phyloP scores from a whole-genome alignment of 1,140 invertebrate species.

The Bombus superbus region DNA sequence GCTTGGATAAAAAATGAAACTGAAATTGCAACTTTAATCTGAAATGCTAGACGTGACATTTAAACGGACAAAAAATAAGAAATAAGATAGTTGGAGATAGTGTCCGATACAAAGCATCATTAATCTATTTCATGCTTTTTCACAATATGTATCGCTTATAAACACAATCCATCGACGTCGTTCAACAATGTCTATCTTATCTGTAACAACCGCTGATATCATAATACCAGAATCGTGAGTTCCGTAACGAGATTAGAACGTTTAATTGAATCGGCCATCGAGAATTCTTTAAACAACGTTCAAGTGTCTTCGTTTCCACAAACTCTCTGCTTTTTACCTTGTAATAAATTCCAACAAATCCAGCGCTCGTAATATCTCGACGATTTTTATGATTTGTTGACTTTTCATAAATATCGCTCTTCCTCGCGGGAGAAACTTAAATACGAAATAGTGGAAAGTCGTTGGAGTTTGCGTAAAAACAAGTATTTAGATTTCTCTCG shows the following conservation, averaged over 20 bases:
- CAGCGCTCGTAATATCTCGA: background rate
- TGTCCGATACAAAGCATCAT: background rate
- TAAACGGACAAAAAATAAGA: background rate
- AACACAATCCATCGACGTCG: constrained; percentile 5
- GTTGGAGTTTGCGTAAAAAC: too few species aligned
- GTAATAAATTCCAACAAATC: background rate
- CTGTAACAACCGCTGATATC: background rate
- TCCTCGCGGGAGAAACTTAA: too few species aligned
- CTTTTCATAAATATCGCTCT: too few species aligned
- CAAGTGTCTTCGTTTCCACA: background rate
- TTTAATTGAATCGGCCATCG: constrained; percentile 3
- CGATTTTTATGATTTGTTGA: too few species aligned
- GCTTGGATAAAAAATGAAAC: background rate
- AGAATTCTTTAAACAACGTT: background rate
- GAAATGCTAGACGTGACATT: background rate
- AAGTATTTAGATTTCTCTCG: too few species aligned
- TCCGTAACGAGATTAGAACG: background rate
- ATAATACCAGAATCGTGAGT: background rate
- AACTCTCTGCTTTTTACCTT: background rate
- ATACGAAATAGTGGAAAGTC: too few species aligned
- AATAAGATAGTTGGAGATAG: background rate
- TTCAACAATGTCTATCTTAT: constrained; percentile 11
- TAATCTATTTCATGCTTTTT: background rate
- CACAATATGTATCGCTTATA: background rate
- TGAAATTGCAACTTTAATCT: background rate